Conservation (phyloP, 2,888 invertebrate genomes). For the Eremobia ochroleuca region DNA sequence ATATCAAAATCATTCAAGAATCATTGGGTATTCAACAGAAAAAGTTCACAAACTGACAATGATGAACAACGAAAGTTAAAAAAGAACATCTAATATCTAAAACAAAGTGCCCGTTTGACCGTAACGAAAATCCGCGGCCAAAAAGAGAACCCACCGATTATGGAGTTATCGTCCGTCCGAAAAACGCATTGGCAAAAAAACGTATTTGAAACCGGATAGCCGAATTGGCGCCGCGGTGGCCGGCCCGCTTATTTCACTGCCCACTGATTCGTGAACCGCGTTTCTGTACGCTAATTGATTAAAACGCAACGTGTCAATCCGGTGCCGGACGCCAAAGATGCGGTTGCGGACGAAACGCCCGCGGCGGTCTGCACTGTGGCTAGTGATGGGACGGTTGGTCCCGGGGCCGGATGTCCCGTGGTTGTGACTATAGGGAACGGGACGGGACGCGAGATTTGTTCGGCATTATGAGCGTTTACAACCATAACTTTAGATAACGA, state of each 20-base stretch:
- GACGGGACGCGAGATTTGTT: not conserved
- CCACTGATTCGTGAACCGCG: constrained; percentile 86
- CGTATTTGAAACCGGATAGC: constrained; percentile 85
- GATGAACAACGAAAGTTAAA: constrained; percentile 42
- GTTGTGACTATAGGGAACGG: not conserved
- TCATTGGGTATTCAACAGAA: not conserved
- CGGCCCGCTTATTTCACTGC: constrained; percentile 88
- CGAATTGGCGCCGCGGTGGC: constrained; percentile 83
- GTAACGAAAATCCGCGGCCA: constrained; percentile 62
- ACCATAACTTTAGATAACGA: not conserved
- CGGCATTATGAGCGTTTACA: not conserved
- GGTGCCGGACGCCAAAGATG: constrained; percentile 77
- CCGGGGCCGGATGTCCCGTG: constrained; percentile 32
- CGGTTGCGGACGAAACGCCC: constrained; percentile 70
- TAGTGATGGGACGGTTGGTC: constrained; percentile 55
- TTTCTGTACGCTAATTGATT: constrained; percentile 89
- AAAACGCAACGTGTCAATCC: constrained; percentile 89
- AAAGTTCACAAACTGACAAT: constrained; percentile 27
- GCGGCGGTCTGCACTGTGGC: constrained; percentile 70
- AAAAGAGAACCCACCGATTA: constrained; percentile 77
- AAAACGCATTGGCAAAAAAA: constrained; percentile 73
- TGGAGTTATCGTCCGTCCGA: constrained; percentile 76
- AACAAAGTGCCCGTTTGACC: constrained; percentile 68
- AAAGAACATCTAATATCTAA: constrained; percentile 63
- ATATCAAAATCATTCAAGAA: constrained; percentile 5